phyloP scores from a whole-genome alignment of 2,113 vertebrate species.

The Eptesicus fuscus region DNA sequence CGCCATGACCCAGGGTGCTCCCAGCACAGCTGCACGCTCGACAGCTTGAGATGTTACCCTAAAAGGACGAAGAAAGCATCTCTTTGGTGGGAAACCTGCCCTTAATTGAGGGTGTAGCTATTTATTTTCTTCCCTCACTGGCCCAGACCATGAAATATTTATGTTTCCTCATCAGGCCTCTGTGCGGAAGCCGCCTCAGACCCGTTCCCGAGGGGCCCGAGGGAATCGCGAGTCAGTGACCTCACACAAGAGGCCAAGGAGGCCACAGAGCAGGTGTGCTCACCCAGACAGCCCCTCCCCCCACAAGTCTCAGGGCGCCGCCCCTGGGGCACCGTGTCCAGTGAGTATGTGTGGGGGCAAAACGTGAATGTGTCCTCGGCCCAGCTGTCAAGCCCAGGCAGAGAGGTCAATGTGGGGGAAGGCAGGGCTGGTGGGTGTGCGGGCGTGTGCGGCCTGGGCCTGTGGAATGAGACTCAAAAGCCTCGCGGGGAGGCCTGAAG shows the following conservation, averaged over 20 bases:
- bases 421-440: rapidly evolving
- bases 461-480: rapidly evolving
- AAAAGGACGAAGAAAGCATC: background rate
- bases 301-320: rapidly evolving
- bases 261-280: constrained; percentile 43
- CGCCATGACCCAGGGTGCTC: background rate
- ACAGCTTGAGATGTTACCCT: background rate
- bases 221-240: constrained; percentile 1
- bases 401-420: background rate
- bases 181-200: constrained; percentile 23
- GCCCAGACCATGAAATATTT: background rate
- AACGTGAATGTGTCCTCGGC: constrained; percentile 73
- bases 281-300: rapidly evolving
- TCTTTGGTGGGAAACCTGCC: background rate
- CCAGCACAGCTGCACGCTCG: rapidly evolving
- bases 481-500: background rate
- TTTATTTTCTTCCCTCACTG: constrained; percentile 51
- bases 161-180: background rate
- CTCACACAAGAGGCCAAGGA: background rate
- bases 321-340: background rate
- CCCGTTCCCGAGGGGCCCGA: background rate
- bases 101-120: background rate
- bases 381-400: constrained; percentile 64
- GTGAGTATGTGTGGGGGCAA: constrained; percentile 68
- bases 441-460: background rate